A percentile compares a stretch with the other conserved stretches of the same genome.
Evolutionary conservation across 1,140 invertebrate species (phyloP).

Genomic region (Nixonia krombeini): DNA sequence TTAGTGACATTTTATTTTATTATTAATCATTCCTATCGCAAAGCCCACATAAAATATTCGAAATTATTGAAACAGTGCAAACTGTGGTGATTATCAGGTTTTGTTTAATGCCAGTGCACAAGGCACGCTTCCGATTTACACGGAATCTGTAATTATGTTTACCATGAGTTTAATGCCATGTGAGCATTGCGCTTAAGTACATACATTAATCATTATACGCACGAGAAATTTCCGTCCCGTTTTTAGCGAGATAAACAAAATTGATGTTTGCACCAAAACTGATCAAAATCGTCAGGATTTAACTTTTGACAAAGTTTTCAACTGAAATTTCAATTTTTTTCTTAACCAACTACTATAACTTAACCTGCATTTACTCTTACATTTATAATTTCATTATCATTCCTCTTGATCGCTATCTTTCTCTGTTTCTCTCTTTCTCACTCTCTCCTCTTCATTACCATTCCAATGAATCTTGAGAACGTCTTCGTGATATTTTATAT

Average conservation of each 20-base stretch:
- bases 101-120: constrained; percentile 25
- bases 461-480: not conserved
- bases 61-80: too few species aligned
- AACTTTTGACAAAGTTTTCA: too few species aligned
- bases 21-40: too few species aligned
- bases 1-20: too few species aligned
- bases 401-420: not conserved
- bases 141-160: constrained; percentile 27
- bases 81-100: constrained; percentile 33
- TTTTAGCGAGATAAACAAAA: not conserved
- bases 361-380: too few species aligned
- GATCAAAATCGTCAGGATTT: too few species aligned
- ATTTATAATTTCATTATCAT: constrained; percentile 1
- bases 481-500: not conserved
- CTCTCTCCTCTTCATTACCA: too few species aligned
- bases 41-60: too few species aligned
- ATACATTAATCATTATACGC: not conserved
- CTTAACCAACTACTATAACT: too few species aligned
- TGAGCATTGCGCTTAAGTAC: constrained; percentile 4
- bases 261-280: too few species aligned
- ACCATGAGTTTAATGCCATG: constrained; percentile 5
- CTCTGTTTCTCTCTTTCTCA: not conserved
- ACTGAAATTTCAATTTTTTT: not conserved
- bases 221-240: not conserved
- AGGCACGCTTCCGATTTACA: constrained; percentile 39